phyloP scores from a whole-genome alignment of 2,888 invertebrate species.

The Pherbina coryleti region DNA sequence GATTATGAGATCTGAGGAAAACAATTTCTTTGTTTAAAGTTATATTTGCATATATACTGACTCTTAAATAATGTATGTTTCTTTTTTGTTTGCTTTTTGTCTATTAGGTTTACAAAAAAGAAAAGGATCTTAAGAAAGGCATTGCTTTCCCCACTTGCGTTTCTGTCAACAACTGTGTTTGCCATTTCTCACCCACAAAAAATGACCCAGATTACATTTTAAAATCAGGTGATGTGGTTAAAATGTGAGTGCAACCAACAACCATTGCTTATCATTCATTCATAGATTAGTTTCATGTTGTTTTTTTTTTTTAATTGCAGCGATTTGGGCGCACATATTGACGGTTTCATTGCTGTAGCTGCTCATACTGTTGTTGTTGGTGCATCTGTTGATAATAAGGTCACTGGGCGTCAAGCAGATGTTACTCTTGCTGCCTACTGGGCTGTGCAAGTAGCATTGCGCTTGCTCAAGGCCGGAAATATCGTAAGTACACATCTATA shows the following conservation, averaged over 20 bases:
- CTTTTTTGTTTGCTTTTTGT: slow-evolving; percentile 16
- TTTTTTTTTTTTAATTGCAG: slow-evolving; percentile 69
- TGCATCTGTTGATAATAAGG: slow-evolving; percentile 78
- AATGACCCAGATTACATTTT: slow-evolving; percentile 90
- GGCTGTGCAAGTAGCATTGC: slow-evolving; percentile 94
- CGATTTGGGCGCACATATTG: slow-evolving; percentile 98
- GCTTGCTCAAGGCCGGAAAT: slow-evolving; percentile 91
- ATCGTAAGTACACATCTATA: slow-evolving; percentile 74
- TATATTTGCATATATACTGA: not conserved
- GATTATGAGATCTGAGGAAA: slow-evolving; percentile 71
- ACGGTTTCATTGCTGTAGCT: slow-evolving; percentile 98
- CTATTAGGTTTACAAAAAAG: slow-evolving; percentile 85
- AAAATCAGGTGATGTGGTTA: slow-evolving; percentile 94
- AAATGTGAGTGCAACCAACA: slow-evolving; percentile 82
- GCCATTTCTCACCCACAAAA: slow-evolving; percentile 96
- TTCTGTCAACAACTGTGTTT: slow-evolving; percentile 98
- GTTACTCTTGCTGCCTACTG: slow-evolving; percentile 94
- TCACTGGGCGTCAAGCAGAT: slow-evolving; percentile 92
- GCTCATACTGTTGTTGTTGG: slow-evolving; percentile 96
- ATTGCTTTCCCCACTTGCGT: slow-evolving; percentile 99
- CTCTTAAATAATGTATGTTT: not conserved
- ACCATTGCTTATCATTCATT: not conserved
- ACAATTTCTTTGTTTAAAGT: slow-evolving; percentile 26
- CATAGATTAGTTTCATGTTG: not conserved
- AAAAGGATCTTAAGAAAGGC: slow-evolving; percentile 97